phyloP scores from a whole-genome alignment of 2,888 invertebrate genomes.

The Nemoura dubitans region DNA sequence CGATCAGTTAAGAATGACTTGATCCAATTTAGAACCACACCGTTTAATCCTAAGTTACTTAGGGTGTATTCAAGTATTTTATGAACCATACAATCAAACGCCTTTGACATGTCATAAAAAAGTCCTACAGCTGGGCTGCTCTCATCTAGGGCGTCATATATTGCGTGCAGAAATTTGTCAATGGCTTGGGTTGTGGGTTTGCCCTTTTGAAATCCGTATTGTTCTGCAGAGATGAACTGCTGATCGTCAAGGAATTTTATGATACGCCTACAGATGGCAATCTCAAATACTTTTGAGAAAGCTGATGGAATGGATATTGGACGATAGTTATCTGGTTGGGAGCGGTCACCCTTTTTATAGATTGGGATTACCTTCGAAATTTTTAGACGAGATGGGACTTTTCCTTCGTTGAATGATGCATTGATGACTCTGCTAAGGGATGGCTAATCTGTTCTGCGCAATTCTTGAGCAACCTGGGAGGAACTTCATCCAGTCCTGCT shows the following conservation, averaged over 20 bases:
- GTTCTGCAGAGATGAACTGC: background rate
- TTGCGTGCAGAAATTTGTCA: no score
- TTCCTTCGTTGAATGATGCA: constrained; percentile 20
- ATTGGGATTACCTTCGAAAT: constrained; percentile 23
- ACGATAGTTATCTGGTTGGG: constrained; percentile 20
- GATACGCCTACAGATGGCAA: constrained; percentile 13
- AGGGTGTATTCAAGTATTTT: no score
- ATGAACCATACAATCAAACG: no score
- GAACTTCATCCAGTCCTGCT: constrained; percentile 27
- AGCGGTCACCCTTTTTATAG: constrained; percentile 32
- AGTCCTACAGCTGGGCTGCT: no score
- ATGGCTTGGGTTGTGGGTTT: constrained; percentile 39
- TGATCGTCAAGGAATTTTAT: constrained; percentile 24
- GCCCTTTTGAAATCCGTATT: constrained; percentile 30
- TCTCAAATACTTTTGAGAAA: constrained; percentile 32
- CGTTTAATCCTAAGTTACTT: no score
- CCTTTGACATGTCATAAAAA: no score
- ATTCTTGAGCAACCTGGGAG: background rate
- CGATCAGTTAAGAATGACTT: no score
- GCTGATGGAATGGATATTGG: constrained; percentile 9
- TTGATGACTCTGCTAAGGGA: constrained; percentile 24
- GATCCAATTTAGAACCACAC: no score
- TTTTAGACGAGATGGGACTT: constrained; percentile 2
- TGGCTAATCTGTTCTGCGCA: constrained; percentile 29
- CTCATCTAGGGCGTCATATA: no score